Evolutionary conservation across 2,797 vertebrate species (phyloP).

Genomic region (Buphagus erythrorhynchus): DNA sequence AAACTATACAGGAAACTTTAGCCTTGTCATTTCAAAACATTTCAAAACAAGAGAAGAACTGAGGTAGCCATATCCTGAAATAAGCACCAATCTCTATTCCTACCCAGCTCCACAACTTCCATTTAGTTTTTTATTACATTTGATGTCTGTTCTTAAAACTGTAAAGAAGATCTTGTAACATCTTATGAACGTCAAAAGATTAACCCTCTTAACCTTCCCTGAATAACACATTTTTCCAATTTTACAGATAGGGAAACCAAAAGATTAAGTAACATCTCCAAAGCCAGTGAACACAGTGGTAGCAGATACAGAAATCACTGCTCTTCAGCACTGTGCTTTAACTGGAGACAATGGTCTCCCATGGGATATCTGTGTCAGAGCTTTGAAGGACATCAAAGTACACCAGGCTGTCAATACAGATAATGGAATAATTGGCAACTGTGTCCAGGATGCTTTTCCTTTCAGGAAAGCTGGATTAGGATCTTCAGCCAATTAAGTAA

Average conservation of each 20-base stretch:
- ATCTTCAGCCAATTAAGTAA: slow-evolving; percentile 62
- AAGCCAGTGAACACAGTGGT: not conserved
- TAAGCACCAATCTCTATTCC: not conserved
- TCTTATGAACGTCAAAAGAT: slow-evolving; percentile 24
- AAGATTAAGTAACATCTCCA: slow-evolving; percentile 32
- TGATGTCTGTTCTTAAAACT: not conserved
- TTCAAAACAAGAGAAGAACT: not conserved
- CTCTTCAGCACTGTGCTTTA: not conserved
- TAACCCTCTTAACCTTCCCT: slow-evolving; percentile 4
- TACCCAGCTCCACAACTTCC: not conserved
- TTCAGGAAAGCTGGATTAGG: slow-evolving; percentile 49
- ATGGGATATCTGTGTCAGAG: slow-evolving; percentile 48
- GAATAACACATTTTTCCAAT: not conserved
- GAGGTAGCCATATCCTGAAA: not conserved
- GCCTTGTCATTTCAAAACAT: not conserved
- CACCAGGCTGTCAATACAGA: slow-evolving; percentile 33
- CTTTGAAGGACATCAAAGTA: slow-evolving; percentile 64
- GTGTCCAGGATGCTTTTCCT: slow-evolving; percentile 12
- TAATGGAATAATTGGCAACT: slow-evolving; percentile 65
- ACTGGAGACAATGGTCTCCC: slow-evolving; percentile 27
- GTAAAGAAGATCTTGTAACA: not conserved
- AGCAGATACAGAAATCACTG: slow-evolving; percentile 13
- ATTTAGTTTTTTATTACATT: not conserved
- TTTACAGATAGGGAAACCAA: slow-evolving; percentile 27
- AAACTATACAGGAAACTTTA: not conserved